Percentiles rank a stretch among this genome's conserved stretches.
These are phyloP conservation scores for Dolomedes plantarius DNA, from an alignment of 2,888 invertebrate species.

Conservation along the genomic window DNA sequence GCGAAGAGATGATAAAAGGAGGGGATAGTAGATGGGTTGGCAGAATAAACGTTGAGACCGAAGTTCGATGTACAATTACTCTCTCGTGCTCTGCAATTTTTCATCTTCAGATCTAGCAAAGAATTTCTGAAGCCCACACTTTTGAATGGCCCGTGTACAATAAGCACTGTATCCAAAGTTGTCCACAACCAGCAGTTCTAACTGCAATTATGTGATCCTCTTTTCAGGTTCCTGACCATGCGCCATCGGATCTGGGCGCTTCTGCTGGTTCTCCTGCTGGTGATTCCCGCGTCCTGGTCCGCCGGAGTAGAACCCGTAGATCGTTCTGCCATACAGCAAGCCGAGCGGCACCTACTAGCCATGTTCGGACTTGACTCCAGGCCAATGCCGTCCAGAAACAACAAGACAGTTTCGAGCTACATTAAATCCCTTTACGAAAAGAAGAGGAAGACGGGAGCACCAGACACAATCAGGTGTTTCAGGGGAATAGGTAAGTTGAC, in stretches of 20 bases:
- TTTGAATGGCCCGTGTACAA: too few species aligned
- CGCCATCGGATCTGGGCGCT: slow-evolving; percentile 68
- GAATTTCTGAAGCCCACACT: too few species aligned
- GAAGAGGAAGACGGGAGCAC: slow-evolving; percentile 16
- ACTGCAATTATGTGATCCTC: background rate
- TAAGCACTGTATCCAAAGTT: too few species aligned
- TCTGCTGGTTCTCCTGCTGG: slow-evolving; percentile 50
- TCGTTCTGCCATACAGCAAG: slow-evolving; percentile 2
- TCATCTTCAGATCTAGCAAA: too few species aligned
- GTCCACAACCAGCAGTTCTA: too few species aligned
- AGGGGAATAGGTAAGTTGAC: slow-evolving; percentile 60
- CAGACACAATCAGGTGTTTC: slow-evolving; percentile 55
- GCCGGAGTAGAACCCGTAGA: background rate
- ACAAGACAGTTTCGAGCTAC: slow-evolving; percentile 85
- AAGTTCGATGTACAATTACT: too few species aligned
- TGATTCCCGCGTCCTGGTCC: background rate
- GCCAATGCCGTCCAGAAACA: slow-evolving; percentile 77
- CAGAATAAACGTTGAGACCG: too few species aligned
- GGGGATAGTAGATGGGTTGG: too few species aligned
- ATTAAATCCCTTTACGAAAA: slow-evolving; percentile 86
- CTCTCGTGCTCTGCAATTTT: too few species aligned
- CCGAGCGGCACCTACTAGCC: slow-evolving; percentile 81
- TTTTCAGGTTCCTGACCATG: slow-evolving; percentile 65
- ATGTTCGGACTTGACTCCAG: slow-evolving; percentile 81
- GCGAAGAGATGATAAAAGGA: too few species aligned